Evolutionary conservation across 1,140 invertebrate species (phyloP), one percentile per base, ranked within the genome.

Genomic region (Drosophila kanapiae): DNA sequence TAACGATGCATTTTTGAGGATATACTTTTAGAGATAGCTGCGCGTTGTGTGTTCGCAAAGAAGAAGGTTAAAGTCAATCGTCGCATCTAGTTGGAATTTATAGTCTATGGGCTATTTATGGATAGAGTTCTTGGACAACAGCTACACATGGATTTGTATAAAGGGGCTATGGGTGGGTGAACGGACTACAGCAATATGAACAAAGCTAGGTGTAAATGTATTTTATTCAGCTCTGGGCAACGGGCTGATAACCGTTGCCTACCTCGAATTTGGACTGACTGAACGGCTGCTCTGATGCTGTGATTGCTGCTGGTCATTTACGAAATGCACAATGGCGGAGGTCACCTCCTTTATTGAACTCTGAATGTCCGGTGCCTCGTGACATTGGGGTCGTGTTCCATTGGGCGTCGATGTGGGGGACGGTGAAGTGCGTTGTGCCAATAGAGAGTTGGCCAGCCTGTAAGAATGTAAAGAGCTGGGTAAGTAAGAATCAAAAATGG

Each of bases 301-400:
- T 6, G 45, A 47, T 51, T 49, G 82, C 18, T 78, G 48, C 75
- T 92, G 94, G 45, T 96, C 96, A 78, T 96, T 97, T 42, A 98
- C 97, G 94, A 97, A 98, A 93, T 98, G 96, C 47, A 97, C 97
- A 78, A 98, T 98, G n/a, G 97, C 97, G 75, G 97, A 97, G 38
- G 97, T 98, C 37, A 98, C 97, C 93, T 97, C 97, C 93, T 97
- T 97, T 92, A 98, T 98, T 61, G 97, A 97, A 70, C 96, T 96
- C 81, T 97, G 96, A 80, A 98, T 97, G 93, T 97, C 97, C 71
- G 96, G 95, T 60, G 53, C 35, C 18, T 56, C 53, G 95, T 95
- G 23, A 95, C 95, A 80, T 49, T 87, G 75, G 31, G 63, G 38
- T 11, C 83, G 53, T 10, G 62, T 31, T 63, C 65, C 81, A 83